These are phyloP conservation scores for Hiodon tergisus DNA, from an alignment of 2,113 vertebrate species.

Conservation along the genomic window DNA sequence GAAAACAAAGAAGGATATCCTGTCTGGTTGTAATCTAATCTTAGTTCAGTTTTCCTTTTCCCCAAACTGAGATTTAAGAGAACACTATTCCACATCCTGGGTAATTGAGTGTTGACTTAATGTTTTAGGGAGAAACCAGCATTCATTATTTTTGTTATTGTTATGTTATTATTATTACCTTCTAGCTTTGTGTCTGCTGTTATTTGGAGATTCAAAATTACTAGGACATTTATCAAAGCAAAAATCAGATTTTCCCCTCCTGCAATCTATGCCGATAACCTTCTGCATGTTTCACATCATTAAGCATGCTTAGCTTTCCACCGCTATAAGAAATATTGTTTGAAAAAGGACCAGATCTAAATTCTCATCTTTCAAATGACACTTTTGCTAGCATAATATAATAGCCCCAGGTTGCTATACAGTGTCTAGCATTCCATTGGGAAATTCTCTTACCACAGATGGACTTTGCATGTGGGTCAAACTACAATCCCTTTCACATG, in stretches of 20 bases:
- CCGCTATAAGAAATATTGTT: conserved; percentile 11
- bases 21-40: conserved; percentile 12
- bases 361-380: conserved; percentile 12
- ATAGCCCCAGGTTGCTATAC: neutral
- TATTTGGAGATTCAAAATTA: too few species aligned
- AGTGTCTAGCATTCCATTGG: neutral
- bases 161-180: too few species aligned
- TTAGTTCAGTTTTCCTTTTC: conserved; percentile 5
- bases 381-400: neutral
- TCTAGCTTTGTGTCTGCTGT: too few species aligned
- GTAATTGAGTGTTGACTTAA: neutral
- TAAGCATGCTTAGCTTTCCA: conserved; percentile 9
- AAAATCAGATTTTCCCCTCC: too few species aligned
- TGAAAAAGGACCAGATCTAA: neutral
- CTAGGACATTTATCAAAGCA: too few species aligned
- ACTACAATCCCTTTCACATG: conserved; percentile 28
- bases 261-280: too few species aligned
- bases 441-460: conserved; percentile 11
- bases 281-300: conserved; percentile 1
- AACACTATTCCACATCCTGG: neutral
- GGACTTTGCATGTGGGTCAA: conserved; percentile 3
- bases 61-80: neutral
- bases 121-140: too few species aligned
- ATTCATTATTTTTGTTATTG: too few species aligned
- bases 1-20: neutral